Conservation (phyloP, 2,797 vertebrate species). For the Allobates femoralis region DNA sequence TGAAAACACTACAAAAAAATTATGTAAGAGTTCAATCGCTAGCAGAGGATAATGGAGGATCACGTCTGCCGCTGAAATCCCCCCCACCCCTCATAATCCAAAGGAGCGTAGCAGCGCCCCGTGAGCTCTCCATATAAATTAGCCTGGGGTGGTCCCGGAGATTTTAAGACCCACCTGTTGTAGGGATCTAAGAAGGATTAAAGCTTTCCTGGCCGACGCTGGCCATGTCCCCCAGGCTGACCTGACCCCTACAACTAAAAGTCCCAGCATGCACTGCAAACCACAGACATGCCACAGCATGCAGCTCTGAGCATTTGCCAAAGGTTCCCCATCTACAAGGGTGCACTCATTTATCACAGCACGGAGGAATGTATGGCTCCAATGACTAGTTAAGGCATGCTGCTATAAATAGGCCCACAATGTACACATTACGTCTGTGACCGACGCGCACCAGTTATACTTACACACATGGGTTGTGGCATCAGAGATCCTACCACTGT, state of each 20-base stretch:
- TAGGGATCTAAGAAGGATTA: not conserved
- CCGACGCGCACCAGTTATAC: not conserved
- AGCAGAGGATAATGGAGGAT: not conserved
- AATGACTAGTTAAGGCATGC: slow-evolving; percentile 20
- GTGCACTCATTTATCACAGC: slow-evolving; percentile 6
- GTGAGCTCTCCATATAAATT: not conserved
- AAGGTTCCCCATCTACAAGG: not conserved
- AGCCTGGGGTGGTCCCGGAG: not conserved
- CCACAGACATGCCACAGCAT: not conserved
- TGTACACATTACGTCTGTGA: not conserved
- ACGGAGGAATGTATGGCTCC: not conserved
- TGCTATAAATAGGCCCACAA: not conserved
- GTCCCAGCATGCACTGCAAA: not conserved
- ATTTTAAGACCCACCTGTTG: not conserved
- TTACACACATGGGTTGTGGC: too few species aligned
- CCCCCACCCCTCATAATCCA: not conserved
- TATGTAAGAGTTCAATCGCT: too few species aligned
- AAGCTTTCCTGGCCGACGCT: not conserved
- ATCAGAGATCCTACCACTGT: too few species aligned
- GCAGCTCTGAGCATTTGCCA: not conserved
- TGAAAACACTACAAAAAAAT: too few species aligned
- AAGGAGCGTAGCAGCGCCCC: not conserved
- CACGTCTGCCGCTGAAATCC: not conserved
- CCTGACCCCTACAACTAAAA: not conserved
- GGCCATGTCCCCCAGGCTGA: not conserved